A percentile compares a stretch with the other conserved stretches of the same genome.
Conservation (phyloP, 2,113 vertebrate species). For the Forbesichthys papilliferus region DNA sequence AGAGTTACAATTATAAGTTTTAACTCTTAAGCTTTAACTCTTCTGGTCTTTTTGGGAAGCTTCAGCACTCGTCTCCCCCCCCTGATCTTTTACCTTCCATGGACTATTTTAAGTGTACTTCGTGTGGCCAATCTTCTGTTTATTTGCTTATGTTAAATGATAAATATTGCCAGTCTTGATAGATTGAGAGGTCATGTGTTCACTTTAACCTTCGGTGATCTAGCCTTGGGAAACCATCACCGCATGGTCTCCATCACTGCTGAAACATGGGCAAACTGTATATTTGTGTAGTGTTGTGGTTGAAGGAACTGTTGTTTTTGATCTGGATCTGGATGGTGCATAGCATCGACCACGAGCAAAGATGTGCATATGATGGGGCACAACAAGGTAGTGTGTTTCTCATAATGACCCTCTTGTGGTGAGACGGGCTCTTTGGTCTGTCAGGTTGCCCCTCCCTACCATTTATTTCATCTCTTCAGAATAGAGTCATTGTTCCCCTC, state of each 20-base stretch:
- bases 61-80: not conserved
- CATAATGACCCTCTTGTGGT: too few relatives aligned
- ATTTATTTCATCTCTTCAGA: slow-evolving; percentile 53
- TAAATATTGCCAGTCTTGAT: slow-evolving; percentile 37
- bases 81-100: not conserved
- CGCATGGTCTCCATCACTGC: slow-evolving; percentile 2
- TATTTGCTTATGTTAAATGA: slow-evolving; percentile 38
- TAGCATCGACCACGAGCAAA: too few relatives aligned
- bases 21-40: too few relatives aligned
- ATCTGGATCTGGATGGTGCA: too few relatives aligned
- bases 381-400: too few relatives aligned
- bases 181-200: slow-evolving; percentile 35
- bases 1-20: not conserved
- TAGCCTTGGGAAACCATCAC: slow-evolving; percentile 30
- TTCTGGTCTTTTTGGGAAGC: not conserved
- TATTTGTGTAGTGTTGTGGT: not conserved
- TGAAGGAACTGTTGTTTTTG: not conserved
- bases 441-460: too few relatives aligned
- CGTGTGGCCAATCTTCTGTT: not conserved
- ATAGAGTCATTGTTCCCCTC: slow-evolving; percentile 67
- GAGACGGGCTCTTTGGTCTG: too few relatives aligned
- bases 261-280: not conserved
- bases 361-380: too few relatives aligned
- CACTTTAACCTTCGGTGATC: slow-evolving; percentile 22
- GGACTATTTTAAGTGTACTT: slow-evolving; percentile 24